Conservation (phyloP, 2,113 vertebrate species). For the Platichthys flesus region DNA sequence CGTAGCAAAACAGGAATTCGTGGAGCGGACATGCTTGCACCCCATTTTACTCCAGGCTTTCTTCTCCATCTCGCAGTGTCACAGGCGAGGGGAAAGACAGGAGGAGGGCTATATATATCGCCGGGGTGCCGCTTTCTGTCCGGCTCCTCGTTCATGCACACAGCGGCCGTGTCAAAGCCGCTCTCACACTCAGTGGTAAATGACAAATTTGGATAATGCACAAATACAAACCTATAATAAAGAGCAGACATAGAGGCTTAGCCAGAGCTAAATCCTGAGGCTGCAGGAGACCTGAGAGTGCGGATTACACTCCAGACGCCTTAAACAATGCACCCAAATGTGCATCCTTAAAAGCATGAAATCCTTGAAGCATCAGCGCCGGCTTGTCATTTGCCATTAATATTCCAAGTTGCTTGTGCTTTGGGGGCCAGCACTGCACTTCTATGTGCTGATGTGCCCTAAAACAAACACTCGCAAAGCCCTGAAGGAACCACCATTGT, state of each 20-base stretch:
- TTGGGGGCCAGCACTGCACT: slow-evolving; percentile 64
- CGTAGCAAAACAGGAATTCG: slow-evolving; percentile 77
- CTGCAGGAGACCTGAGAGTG: slow-evolving; percentile 77
- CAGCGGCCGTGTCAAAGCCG: slow-evolving; percentile 77
- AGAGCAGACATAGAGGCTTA: slow-evolving; percentile 80
- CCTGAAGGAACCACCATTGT: slow-evolving; percentile 75
- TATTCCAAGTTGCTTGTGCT: slow-evolving; percentile 77
- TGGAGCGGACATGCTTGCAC: slow-evolving; percentile 66
- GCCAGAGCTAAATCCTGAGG: slow-evolving; percentile 78
- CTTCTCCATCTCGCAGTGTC: slow-evolving; percentile 75
- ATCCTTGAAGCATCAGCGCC: slow-evolving; percentile 79
- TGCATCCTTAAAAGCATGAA: slow-evolving; percentile 82
- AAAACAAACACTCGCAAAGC: slow-evolving; percentile 76
- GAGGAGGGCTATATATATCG: slow-evolving; percentile 58
- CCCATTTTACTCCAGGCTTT: slow-evolving; percentile 78
- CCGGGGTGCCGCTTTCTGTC: slow-evolving; percentile 73
- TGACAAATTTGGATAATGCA: slow-evolving; percentile 83
- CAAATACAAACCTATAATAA: slow-evolving; percentile 75
- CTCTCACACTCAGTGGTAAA: slow-evolving; percentile 79
- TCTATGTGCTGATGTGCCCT: slow-evolving; percentile 67
- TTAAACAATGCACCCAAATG: slow-evolving; percentile 84
- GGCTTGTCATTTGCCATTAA: slow-evolving; percentile 83
- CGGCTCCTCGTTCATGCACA: slow-evolving; percentile 67
- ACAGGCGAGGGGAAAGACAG: slow-evolving; percentile 60
- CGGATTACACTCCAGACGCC: slow-evolving; percentile 81